Base-by-base conservation (phyloP, 1,140 invertebrate genomes). In the Polyergus mexicanus region DNA sequence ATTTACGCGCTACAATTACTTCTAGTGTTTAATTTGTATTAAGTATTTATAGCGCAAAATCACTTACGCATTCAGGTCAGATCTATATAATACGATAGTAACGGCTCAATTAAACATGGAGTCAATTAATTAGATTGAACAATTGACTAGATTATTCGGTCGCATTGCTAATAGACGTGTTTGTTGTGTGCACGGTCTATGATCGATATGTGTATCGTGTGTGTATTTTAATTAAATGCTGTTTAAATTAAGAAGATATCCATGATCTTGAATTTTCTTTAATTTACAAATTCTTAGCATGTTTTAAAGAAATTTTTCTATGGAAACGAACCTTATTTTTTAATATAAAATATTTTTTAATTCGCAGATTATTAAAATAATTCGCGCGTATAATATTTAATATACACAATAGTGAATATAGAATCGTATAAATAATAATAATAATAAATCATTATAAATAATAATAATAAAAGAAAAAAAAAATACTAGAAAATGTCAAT, bases 11-110 rank as follows among this genome's bases (percentile, higher is more conserved):
- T 38, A 41, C 54, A 69, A 56, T 66, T 78, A 35, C 58, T 25
- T 71, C 7, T 16, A 56, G 47, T 25, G 38, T 58, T 81, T 58
- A 81, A 81, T 71, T 11, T 80, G 47, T 35, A 80, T 80, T 81
- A 58, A n/a, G 5, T 58, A 11, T 72, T 81, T 81, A 81, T 58
- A 3, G 8, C 8, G 11, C 2, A 5, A 25, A 16, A 71, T 81
- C 54, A 72, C 56, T 32, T 44, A 22, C 19, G 4, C n/a, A 51
- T 71, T 3, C 13, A 51, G 32, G 2, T 58, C 3, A 35, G 25
- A 47, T 71, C 28, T 81, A 51, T 51, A 51, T 51, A 81, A 81
- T 32, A 19, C 6, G 38, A 25, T 58, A 11, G 25, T 28, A 71
- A 25, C 4, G 28, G 2, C 19, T 69, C 51, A 44, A 81, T 81